Conservation (phyloP, 2,797 vertebrate genomes). For the Cyprinodon diabolis region DNA sequence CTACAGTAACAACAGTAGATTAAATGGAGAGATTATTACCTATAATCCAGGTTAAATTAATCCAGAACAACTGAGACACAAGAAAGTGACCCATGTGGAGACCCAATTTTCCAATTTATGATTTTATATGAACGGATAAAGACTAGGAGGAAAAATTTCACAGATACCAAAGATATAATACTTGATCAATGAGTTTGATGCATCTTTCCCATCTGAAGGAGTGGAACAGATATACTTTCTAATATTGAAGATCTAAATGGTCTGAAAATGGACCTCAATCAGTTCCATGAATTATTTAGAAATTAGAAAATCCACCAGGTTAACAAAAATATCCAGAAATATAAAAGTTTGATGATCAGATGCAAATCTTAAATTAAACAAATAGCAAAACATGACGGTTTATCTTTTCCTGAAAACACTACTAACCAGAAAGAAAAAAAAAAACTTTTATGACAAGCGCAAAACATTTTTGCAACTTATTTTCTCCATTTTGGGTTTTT, state of each 20-base stretch:
- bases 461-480: too few species aligned
- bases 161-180: background rate
- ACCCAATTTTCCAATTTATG: background rate
- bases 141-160: background rate
- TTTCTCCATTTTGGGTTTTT: too few species aligned
- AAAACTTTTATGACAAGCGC: too few species aligned
- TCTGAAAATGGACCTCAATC: background rate
- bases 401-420: too few species aligned
- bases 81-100: too few species aligned
- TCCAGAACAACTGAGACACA: background rate
- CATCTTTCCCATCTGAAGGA: background rate
- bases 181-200: background rate
- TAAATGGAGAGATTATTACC: background rate
- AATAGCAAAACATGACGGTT: background rate
- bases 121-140: background rate
- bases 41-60: background rate
- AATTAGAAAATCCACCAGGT: background rate
- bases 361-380: background rate
- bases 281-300: background rate
- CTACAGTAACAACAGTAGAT: constrained; percentile 71
- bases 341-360: background rate
- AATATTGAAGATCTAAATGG: background rate
- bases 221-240: background rate
- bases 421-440: too few species aligned
- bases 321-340: background rate